A percentile compares a stretch with the other conserved stretches of the same genome.
phyloP scores from a whole-genome alignment of 2,888 invertebrate genomes.

The Lutraria lutraria region DNA sequence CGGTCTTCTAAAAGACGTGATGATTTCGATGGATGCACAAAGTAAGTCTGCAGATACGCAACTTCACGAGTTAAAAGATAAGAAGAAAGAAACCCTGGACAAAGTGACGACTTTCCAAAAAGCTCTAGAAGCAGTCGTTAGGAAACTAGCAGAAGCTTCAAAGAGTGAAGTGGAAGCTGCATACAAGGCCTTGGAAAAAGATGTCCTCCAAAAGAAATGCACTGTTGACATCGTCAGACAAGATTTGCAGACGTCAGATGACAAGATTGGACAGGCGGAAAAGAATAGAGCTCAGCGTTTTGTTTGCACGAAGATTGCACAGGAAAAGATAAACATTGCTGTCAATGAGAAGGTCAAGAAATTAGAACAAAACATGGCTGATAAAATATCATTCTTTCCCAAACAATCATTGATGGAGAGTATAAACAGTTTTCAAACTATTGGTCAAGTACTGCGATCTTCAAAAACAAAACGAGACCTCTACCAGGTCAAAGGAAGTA shows the following conservation, averaged over 20 bases:
- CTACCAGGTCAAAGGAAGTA: not conserved
- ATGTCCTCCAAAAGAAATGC: not conserved
- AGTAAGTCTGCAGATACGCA: not conserved
- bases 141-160: not conserved
- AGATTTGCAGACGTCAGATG: not conserved
- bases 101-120: not conserved
- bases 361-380: not conserved
- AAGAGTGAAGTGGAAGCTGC: not conserved
- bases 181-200: not conserved
- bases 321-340: not conserved
- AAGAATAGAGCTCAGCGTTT: not conserved
- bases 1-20: not conserved
- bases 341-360: not conserved
- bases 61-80: not conserved
- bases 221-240: not conserved
- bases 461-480: not conserved
- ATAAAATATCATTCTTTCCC: not conserved
- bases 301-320: not conserved
- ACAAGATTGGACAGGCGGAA: not conserved
- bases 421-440: not conserved
- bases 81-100: not conserved
- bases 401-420: not conserved
- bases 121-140: not conserved
- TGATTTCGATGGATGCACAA: not conserved
- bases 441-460: not conserved